Base-by-base conservation (phyloP, 1,140 invertebrate genomes). In the Zaprionus davidi region DNA sequence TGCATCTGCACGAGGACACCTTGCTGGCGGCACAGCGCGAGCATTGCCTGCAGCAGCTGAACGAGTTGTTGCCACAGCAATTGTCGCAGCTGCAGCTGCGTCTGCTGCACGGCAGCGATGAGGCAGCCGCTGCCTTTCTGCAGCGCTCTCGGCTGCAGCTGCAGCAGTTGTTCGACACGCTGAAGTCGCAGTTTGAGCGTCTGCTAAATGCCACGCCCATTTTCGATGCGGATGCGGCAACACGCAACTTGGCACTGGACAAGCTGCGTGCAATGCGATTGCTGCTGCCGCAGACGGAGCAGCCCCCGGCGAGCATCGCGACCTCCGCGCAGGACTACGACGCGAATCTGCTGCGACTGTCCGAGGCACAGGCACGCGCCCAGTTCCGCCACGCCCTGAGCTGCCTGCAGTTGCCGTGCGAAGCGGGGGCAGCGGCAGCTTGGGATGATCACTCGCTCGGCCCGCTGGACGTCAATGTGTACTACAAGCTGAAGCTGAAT, bases 391-490 rank as follows among this genome's bases (percentile, higher is more conserved):
- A 65, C 31, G 79, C 73, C 5, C 26, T 90, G 3, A 64, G 55
- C 4, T 78, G 71, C 24, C n/a, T 71, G 24, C 63, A 68, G 15
- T 44, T 69, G 38, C 64, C 68, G 13, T 79, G 78, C 26, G 24
- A 57, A 2, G 13, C 34, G 38, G 28, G 7, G 28, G 17, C 55
- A 7, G 11, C 11, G 15, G 15, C 53, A 17, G 24, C 9, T 31
- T 49, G 9, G 60, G 17, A 13, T 5, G 13, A 28, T 13, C 11
- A 46, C 7, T 11, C 57, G n/a, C 26, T 80, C 12, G 82, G 86
- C 1, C 80, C 91, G 2, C 44, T 92, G 5, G 64, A 86, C 49
- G 78, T 91, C 5, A 92, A 92, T 49, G 91, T 86, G 63, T 92
- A 92, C 63, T 92, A 92, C 59, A 67, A 85, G 20, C 64, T 92